phyloP scores from a whole-genome alignment of 1,140 invertebrate genomes.

The Berghia stephanieae region DNA sequence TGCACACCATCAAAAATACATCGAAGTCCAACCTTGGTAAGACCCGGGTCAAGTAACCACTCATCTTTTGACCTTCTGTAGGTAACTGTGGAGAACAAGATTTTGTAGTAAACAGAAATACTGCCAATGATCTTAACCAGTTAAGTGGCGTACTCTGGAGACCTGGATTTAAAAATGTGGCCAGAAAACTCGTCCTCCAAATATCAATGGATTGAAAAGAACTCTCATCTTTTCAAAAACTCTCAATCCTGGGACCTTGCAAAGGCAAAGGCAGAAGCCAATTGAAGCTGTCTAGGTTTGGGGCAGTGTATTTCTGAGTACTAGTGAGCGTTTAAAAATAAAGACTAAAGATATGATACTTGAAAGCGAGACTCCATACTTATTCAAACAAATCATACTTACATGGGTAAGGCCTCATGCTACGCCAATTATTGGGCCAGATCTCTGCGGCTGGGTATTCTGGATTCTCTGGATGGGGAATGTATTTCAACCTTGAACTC shows the following conservation, averaged over 20 bases:
- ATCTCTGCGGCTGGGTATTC: conserved; percentile 58
- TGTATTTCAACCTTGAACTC: conserved; percentile 53
- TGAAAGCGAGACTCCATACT: too few species aligned
- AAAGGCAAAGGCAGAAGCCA: neutral
- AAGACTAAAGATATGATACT: too few species aligned
- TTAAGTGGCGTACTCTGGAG: too few species aligned
- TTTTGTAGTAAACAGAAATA: neutral
- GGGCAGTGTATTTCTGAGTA: too few species aligned
- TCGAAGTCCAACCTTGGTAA: conserved; percentile 43
- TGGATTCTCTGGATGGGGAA: conserved; percentile 49
- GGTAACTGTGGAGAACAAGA: conserved; percentile 39
- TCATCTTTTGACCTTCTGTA: conserved; percentile 45
- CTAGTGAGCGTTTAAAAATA: too few species aligned
- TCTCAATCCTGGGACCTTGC: neutral
- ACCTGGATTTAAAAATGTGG: too few species aligned
- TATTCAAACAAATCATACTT: too few species aligned
- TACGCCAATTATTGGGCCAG: conserved; percentile 58
- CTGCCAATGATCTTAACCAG: neutral
- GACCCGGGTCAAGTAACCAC: conserved; percentile 48
- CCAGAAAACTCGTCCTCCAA: too few species aligned
- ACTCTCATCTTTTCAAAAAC: too few species aligned
- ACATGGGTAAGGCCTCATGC: conserved; percentile 58
- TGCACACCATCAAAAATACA: conserved; percentile 50
- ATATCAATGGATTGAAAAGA: too few species aligned
- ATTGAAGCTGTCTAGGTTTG: neutral